Evolutionary conservation across 2,797 vertebrate species (phyloP).

Genomic region (Cirrhinus molitorella): DNA sequence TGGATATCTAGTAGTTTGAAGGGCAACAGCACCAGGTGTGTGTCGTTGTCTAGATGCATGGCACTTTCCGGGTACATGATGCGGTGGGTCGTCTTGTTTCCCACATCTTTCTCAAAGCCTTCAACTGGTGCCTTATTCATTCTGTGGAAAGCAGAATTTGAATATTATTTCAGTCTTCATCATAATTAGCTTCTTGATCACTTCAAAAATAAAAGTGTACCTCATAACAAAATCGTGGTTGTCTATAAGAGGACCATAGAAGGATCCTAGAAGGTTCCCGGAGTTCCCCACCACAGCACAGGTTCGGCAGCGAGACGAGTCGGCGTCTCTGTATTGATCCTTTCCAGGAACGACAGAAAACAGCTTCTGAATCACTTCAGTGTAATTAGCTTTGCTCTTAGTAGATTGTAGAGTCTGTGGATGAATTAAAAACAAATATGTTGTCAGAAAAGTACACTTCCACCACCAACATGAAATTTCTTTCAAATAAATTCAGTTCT

Average conservation of each 20-base stretch:
- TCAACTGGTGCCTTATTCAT: slow-evolving; percentile 48
- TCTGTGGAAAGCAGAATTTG: slow-evolving; percentile 7
- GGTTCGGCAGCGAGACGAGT: slow-evolving; percentile 66
- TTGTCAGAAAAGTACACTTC: not conserved
- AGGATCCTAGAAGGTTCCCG: slow-evolving; percentile 72
- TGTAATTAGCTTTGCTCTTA: not conserved
- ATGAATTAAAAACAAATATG: not conserved
- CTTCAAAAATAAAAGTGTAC: slow-evolving; percentile 56
- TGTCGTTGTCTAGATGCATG: slow-evolving; percentile 37
- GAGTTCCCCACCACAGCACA: slow-evolving; percentile 85
- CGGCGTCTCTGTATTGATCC: slow-evolving; percentile 55
- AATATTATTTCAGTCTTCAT: not conserved
- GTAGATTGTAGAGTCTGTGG: slow-evolving; percentile 5
- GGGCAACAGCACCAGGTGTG: slow-evolving; percentile 54
- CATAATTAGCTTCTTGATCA: not conserved
- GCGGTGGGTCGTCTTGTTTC: slow-evolving; percentile 52
- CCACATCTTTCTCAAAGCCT: slow-evolving; percentile 51
- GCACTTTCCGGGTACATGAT: slow-evolving; percentile 56
- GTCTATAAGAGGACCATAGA: slow-evolving; percentile 72
- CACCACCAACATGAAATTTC: not conserved
- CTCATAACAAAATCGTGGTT: slow-evolving; percentile 72
- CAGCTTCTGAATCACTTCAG: slow-evolving; percentile 70
- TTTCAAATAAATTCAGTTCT: no score
- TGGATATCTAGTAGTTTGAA: slow-evolving; percentile 82
- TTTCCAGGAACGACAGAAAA: slow-evolving; percentile 73